Conservation (phyloP, 2,113 vertebrate species). For the Sturnus vulgaris region DNA sequence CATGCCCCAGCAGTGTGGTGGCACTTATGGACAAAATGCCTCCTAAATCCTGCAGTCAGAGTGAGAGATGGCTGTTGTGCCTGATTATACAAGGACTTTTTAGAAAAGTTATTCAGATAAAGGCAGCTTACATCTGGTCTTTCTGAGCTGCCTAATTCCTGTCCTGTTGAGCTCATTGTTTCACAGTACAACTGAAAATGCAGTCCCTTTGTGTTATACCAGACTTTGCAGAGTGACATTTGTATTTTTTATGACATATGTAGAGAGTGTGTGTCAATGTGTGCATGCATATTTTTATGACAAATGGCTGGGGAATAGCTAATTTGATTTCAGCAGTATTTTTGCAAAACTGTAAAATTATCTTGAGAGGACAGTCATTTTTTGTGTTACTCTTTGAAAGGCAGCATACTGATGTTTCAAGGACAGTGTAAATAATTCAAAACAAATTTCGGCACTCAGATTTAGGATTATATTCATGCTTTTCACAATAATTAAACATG, state of each 20-base stretch:
- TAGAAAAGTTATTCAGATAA: neutral
- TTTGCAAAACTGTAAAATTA: neutral
- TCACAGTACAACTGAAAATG: neutral
- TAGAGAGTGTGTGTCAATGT: neutral
- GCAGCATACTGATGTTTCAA: neutral
- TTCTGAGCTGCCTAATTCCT: neutral
- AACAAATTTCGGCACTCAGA: neutral
- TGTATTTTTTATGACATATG: neutral
- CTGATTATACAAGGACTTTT: neutral
- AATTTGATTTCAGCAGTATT: neutral
- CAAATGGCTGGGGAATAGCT: neutral
- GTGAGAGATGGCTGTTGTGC: neutral
- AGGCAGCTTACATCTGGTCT: neutral
- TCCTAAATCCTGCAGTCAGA: neutral
- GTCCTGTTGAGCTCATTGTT: neutral
- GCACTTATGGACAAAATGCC: neutral
- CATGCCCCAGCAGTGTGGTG: neutral
- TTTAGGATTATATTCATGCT: neutral
- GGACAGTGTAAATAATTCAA: slow-evolving; percentile 50
- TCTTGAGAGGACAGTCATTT: neutral
- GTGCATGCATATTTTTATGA: neutral
- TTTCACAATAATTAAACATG: slow-evolving; percentile 34
- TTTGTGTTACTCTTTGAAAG: neutral
- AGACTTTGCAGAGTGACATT: neutral
- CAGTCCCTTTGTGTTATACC: neutral